Conservation (phyloP, 2,797 vertebrate genomes). For the Australoheros facetus region DNA sequence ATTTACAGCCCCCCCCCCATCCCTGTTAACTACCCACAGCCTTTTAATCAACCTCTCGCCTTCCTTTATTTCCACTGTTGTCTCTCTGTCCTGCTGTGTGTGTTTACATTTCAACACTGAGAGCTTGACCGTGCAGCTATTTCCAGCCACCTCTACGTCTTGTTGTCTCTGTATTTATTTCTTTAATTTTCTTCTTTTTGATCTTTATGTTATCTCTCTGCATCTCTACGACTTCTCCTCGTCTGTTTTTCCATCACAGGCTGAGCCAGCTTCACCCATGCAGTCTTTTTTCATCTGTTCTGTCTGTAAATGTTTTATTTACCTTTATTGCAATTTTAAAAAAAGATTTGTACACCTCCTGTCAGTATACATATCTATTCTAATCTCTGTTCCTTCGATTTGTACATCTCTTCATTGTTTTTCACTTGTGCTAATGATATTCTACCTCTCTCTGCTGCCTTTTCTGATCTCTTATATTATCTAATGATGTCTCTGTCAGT, state of each 20-base stretch:
- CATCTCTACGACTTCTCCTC: neutral
- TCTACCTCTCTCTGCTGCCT: neutral
- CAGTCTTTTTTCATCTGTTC: neutral
- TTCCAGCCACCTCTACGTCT: neutral
- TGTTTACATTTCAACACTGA: neutral
- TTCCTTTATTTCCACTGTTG: neutral
- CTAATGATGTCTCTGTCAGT: neutral
- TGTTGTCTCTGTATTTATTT: neutral
- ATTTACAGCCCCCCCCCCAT: neutral
- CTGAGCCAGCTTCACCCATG: too few species aligned
- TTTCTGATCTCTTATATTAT: neutral
- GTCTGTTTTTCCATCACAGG: neutral
- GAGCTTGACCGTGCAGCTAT: neutral
- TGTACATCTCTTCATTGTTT: too few species aligned
- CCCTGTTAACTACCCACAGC: neutral
- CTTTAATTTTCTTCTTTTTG: neutral
- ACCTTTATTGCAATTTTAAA: neutral
- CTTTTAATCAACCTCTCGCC: neutral
- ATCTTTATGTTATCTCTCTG: neutral
- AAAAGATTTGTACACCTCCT: neutral
- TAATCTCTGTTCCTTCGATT: too few species aligned
- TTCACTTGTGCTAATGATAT: neutral
- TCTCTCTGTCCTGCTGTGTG: neutral
- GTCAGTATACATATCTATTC: too few species aligned
- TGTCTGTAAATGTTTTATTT: neutral